Percentiles rank a stretch among this genome's conserved stretches.
phyloP scores from a whole-genome alignment of 2,113 vertebrate genomes.

The Mus pahari region DNA sequence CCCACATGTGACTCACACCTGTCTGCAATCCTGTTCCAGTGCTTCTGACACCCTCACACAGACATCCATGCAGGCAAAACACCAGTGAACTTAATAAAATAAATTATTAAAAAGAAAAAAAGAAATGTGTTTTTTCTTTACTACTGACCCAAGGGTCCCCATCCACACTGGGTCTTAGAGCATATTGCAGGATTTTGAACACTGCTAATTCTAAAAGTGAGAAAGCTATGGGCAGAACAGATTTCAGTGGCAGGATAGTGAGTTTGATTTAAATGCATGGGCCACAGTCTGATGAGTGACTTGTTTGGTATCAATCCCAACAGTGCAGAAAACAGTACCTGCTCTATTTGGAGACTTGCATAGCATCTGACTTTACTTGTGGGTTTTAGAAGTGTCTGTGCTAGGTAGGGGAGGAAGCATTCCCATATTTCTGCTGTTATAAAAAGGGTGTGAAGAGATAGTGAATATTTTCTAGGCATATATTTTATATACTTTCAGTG shows the following conservation, averaged over 20 bases:
- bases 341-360: not conserved
- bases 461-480: not conserved
- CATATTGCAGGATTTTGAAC: not conserved
- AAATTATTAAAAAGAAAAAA: not conserved
- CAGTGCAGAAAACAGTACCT: not conserved
- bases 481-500: not conserved
- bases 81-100: not conserved
- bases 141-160: not conserved
- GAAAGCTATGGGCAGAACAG: not conserved
- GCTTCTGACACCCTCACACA: not conserved
- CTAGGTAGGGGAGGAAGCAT: slow-evolving; percentile 7
- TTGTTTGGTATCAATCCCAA: not conserved
- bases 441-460: not conserved
- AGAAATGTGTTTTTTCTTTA: not conserved
- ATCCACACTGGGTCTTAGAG: not conserved
- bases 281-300: not conserved
- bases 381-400: not conserved
- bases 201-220: not conserved
- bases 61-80: not conserved
- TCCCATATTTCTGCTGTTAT: not conserved
- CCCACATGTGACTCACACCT: not conserved
- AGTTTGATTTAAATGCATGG: slow-evolving; percentile 18
- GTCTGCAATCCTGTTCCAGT: not conserved
- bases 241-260: not conserved
- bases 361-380: not conserved